phyloP scores from a whole-genome alignment of 2,888 invertebrate species.

The Dioctria linearis region DNA sequence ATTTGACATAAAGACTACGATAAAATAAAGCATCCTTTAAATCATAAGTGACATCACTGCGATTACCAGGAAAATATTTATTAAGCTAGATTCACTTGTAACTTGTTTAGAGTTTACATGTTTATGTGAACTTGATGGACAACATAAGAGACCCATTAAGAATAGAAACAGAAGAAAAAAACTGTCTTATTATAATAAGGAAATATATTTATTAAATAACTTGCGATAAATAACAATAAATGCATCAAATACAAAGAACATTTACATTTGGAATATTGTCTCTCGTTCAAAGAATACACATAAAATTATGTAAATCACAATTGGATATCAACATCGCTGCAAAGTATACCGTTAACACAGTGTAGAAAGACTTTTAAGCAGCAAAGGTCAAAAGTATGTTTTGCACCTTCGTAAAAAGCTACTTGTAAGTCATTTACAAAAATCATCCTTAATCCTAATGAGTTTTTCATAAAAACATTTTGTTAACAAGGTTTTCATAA shows the following conservation, averaged over 20 bases:
- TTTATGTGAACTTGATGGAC: no score
- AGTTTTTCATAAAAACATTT: not conserved
- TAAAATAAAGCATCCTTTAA: no score
- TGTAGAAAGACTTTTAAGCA: slow-evolving; percentile 32
- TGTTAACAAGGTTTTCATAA: not conserved
- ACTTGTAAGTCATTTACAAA: slow-evolving; percentile 8
- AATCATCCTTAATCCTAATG: not conserved
- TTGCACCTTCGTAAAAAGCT: slow-evolving; percentile 4
- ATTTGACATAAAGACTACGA: no score
- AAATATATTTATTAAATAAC: slow-evolving; percentile 41
- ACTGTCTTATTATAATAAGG: not conserved
- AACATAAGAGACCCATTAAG: no score
- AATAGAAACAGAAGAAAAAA: no score
- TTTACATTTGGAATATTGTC: slow-evolving; percentile 34
- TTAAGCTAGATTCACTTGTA: no score
- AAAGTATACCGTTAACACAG: slow-evolving; percentile 36
- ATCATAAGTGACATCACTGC: no score
- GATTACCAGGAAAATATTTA: no score
- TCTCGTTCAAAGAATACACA: slow-evolving; percentile 2
- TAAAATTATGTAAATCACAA: slow-evolving; percentile 15
- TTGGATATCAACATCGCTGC: slow-evolving; percentile 25
- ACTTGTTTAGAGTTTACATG: no score
- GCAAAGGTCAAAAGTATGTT: slow-evolving; percentile 2
- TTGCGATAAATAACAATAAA: slow-evolving; percentile 34
- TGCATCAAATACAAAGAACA: slow-evolving; percentile 23